Percentiles rank a stretch among this genome's conserved stretches.
Conservation (phyloP, 2,888 invertebrate genomes). For the Andrena chrysosceles region DNA sequence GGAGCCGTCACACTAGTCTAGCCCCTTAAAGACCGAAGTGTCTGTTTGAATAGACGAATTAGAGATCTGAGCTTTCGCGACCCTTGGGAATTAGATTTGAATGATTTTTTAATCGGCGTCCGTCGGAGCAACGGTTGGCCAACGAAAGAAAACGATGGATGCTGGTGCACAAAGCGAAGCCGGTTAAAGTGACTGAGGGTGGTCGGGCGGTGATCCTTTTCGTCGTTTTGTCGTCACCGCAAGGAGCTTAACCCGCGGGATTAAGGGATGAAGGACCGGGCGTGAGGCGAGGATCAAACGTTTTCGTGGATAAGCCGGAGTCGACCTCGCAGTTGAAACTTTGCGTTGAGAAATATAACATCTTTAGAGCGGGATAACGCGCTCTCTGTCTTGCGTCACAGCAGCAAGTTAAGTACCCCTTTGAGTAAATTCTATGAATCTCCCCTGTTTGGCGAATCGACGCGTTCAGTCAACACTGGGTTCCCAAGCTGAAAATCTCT, state of each 20-base stretch:
- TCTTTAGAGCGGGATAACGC: constrained; percentile 30
- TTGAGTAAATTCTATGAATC: constrained; percentile 11
- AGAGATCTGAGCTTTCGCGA: no score
- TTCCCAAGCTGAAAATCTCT: no score
- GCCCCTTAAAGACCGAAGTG: neutral
- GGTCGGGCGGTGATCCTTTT: constrained; percentile 51
- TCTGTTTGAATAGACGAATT: neutral
- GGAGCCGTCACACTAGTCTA: no score
- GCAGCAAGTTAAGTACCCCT: constrained; percentile 5
- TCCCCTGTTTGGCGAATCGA: neutral
- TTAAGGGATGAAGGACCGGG: constrained; percentile 66
- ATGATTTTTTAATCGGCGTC: constrained; percentile 26
- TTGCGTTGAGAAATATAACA: constrained; percentile 58
- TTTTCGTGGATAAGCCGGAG: constrained; percentile 68
- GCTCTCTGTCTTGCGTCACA: neutral
- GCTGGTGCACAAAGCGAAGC: constrained; percentile 28
- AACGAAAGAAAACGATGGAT: constrained; percentile 12
- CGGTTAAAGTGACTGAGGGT: constrained; percentile 15
- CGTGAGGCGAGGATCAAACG: constrained; percentile 70
- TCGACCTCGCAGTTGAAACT: constrained; percentile 58
- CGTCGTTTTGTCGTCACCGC: constrained; percentile 71
- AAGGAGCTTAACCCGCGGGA: constrained; percentile 70
- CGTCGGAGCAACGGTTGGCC: no score
- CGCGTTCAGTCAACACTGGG: neutral
- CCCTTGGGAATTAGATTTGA: neutral